These are phyloP conservation scores for Montipora sp. DNA, from an alignment of 64 coral and sea anemone species.

Conservation along the genomic window DNA sequence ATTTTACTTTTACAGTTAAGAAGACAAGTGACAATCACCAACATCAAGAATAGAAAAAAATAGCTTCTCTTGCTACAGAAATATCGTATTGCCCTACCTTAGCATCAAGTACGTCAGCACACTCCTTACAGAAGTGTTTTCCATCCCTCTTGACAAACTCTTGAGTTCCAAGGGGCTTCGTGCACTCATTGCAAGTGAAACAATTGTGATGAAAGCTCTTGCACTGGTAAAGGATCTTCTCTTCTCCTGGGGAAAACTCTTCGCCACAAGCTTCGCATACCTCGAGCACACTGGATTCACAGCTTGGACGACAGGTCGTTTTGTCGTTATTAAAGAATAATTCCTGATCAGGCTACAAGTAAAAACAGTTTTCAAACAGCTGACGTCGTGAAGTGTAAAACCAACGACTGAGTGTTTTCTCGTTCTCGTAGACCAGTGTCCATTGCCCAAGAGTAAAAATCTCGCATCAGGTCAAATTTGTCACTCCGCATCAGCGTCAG, in stretches of 20 bases:
- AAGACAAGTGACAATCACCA: too few species aligned
- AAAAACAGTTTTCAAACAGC: neutral
- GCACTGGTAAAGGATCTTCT: constrained; percentile 94
- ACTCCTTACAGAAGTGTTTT: constrained; percentile 79
- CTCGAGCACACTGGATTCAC: constrained; percentile 80
- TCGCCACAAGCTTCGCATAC: constrained; percentile 81
- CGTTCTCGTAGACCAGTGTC: too few species aligned
- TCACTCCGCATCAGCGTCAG: too few species aligned
- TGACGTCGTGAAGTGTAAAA: neutral
- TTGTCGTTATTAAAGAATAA: constrained; percentile 90
- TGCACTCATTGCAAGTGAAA: constrained; percentile 87
- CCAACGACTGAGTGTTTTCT: too few species aligned
- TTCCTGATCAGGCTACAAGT: constrained; percentile 73
- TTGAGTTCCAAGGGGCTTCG: constrained; percentile 85
- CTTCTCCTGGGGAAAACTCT: constrained; percentile 86
- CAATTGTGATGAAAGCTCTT: constrained; percentile 93
- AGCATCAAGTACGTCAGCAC: constrained; percentile 77
- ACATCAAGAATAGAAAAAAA: too few species aligned
- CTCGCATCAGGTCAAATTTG: too few species aligned
- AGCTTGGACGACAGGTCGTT: constrained; percentile 76
- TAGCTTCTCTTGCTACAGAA: too few species aligned
- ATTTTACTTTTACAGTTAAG: too few species aligned
- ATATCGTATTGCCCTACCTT: constrained; percentile 59
- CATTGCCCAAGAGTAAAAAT: too few species aligned
- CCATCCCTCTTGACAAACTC: constrained; percentile 97